Evolutionary conservation across 2,888 invertebrate genomes (phyloP), one percentile per base, ranked within the genome.

Genomic region (Cerastis rubricosa): DNA sequence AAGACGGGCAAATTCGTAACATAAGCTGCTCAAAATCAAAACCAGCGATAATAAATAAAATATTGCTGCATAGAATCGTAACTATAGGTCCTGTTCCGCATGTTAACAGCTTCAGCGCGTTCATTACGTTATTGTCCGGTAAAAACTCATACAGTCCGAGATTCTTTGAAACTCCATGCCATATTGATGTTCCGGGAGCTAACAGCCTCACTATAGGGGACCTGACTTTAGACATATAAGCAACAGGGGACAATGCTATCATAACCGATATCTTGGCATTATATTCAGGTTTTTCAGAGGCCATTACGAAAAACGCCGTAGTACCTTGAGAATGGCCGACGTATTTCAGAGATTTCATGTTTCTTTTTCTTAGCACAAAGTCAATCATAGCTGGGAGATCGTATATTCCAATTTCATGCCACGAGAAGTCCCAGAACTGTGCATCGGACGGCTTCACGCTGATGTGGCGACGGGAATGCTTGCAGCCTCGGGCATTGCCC

Each of bases 331-430:
- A 98, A 92, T 98, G 98, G 0, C 98, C 98, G 17, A 98, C 92
- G 90, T 98, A 98, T 85, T 97, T 97, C 0, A 98, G 75, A 47
- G 97, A 93, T 12, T 63, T 64, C 7, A 94, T 78, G 0, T 96
- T 95, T 0, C 98, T 98, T 14, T 85, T 80, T 0, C 93, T 87
- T 0, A 98, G 91, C 2, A 98, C 96, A 89, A 97, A 97, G 90
- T 99, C 98, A 45, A 99, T 97, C 95, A 98, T 98, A 0, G 98
- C 97, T 4, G 99, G 98, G 6, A 99, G 90, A 92, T 99, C 99
- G 88, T 96, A 97, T 47, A 94, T 91, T 0, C 98, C 98, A 90
- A 99, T 98, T 91, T 98, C 98, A 91, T 99, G 98, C 97, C 98
- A 99, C 72, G 98, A 98, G 87, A 97, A 98, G 73, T 97, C 94